Conservation (phyloP, 2,888 invertebrate species). For the Chelonus formosanus region DNA sequence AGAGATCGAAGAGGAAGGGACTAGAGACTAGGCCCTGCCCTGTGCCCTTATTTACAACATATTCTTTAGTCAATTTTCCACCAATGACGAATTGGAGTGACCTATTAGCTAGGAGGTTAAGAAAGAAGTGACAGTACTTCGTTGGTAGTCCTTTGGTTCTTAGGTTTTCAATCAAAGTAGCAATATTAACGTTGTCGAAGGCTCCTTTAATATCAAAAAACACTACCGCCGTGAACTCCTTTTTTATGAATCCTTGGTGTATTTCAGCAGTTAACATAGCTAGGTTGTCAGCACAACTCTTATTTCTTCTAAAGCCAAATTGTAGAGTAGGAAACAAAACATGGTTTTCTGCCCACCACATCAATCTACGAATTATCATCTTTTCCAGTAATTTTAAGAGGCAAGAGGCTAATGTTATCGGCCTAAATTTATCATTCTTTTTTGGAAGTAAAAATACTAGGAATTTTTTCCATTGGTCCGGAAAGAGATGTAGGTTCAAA, state of each 20-base stretch:
- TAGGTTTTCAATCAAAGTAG: neutral
- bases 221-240: neutral
- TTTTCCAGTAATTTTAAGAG: neutral
- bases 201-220: conserved; percentile 20
- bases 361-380: neutral
- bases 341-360: neutral
- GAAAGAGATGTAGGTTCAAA: no score
- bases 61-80: no score
- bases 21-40: conserved; percentile 5
- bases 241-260: neutral
- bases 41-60: neutral
- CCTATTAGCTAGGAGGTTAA: neutral
- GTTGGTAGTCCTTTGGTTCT: neutral
- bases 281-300: conserved; percentile 9
- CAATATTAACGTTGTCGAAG: conserved; percentile 8
- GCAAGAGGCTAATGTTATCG: neutral
- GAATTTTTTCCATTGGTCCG: neutral
- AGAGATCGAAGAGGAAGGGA: conserved; percentile 13
- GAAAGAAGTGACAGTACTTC: conserved; percentile 7
- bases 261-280: neutral
- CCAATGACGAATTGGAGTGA: conserved; percentile 3
- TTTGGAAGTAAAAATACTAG: neutral
- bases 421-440: neutral
- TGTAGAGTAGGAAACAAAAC: neutral
- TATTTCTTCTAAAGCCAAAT: neutral